Evolutionary conservation across 1,140 invertebrate genomes (phyloP), one percentile per base, ranked within the genome.

Genomic region (Temnothorax curvispinosus): DNA sequence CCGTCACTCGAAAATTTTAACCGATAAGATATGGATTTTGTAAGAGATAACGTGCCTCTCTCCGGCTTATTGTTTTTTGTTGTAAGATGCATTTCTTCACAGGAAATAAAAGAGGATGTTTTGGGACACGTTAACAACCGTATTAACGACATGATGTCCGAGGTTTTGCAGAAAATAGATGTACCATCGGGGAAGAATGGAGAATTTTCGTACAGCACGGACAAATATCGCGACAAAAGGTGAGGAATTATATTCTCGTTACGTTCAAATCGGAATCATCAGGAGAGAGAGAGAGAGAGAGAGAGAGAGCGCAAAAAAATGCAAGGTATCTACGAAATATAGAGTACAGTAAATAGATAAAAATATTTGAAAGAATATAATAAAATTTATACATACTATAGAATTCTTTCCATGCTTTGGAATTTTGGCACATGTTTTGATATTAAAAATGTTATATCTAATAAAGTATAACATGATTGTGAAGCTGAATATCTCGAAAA

Each of bases 41-140:
- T n/a, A 7, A 64, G 38, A 78, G 60, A 78, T 62, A n/a, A 35
- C 15, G 3, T 32, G 9, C 35, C 60, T 35, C 13, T 35, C 2
- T 27, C 27, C 27, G 38, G 38, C 38, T 7, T 11, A n/a, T n/a
- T 18, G 5, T 44, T 21, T 32, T 11, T 44, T 8, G 13, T 9
- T 35, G 7, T 35, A 21, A 75, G 7, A 9, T 3, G 1, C 1
- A 38, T 65, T 56, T 88, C n/a, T 58, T 44, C 13, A 0, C 21
- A 94, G 93, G 89, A 91, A 86, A 87, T 93, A 7, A 87, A 69
- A 32, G 65, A 92, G 7, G 81, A 91, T 11, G 52, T 90, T 41
- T n/a, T 92, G 50, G 88, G 89, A 9, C 72, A 90, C 32, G 47
- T 93, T 0, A 86, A 77, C 27, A 71, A 85, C 3, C 67, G 69